These are phyloP conservation scores for Vespertilio murinus DNA, from an alignment of 2,797 vertebrate genomes.

Conservation along the genomic window DNA sequence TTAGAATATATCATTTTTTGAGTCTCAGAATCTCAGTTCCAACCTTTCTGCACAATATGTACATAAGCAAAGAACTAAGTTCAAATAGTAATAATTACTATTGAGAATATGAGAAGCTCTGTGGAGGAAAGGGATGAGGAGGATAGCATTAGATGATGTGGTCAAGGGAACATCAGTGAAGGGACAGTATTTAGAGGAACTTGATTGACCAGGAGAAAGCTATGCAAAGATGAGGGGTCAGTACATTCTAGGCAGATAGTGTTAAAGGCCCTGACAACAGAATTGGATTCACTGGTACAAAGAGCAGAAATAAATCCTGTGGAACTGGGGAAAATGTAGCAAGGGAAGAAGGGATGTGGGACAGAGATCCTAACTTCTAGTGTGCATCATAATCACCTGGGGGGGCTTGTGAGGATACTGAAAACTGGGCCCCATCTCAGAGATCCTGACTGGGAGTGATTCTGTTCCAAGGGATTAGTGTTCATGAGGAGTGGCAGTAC, in stretches of 20 bases:
- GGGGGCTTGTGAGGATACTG: background rate
- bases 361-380: no score
- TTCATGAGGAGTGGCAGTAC: background rate
- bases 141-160: background rate
- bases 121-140: background rate
- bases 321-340: background rate
- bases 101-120: background rate
- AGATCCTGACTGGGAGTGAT: background rate
- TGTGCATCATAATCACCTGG: background rate
- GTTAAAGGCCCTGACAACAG: background rate
- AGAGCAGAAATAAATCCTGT: background rate
- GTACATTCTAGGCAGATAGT: background rate
- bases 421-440: background rate
- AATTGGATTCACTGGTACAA: background rate
- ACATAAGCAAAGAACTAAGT: background rate
- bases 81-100: background rate
- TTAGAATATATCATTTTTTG: background rate
- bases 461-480: background rate
- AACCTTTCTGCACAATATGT: background rate
- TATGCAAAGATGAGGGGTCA: background rate
- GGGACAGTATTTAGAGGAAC: background rate
- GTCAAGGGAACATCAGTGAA: background rate
- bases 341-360: background rate
- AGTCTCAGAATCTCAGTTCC: background rate
- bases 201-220: background rate